These are phyloP conservation scores for Cylindroiulus punctatus DNA, from an alignment of 2,888 invertebrate genomes.

Conservation along the genomic window DNA sequence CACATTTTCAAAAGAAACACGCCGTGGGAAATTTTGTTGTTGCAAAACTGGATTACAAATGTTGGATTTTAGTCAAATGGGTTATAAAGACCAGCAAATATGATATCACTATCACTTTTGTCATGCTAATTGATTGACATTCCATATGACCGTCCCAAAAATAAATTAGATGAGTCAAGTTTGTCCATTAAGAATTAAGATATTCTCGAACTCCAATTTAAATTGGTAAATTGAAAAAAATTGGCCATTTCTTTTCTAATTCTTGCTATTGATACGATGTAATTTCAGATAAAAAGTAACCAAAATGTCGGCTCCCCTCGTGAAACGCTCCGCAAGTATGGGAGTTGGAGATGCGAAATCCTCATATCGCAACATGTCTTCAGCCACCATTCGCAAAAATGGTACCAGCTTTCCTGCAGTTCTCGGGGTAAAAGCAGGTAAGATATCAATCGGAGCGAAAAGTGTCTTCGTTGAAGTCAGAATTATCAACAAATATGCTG, in stretches of 20 bases:
- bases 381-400: not conserved
- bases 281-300: not conserved
- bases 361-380: not conserved
- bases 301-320: not conserved
- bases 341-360: not conserved
- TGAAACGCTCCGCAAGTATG: constrained; percentile 2
- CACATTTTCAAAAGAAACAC: too few relatives aligned
- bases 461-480: not conserved
- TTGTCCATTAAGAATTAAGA: too few relatives aligned
- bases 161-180: too few relatives aligned
- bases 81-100: too few relatives aligned
- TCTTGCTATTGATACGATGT: not conserved
- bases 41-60: too few relatives aligned
- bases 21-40: too few relatives aligned
- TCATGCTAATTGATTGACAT: too few relatives aligned
- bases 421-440: constrained; percentile 22
- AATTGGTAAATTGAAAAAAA: too few relatives aligned
- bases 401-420: constrained; percentile 20
- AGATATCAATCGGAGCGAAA: not conserved
- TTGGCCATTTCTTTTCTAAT: not conserved
- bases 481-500: not conserved
- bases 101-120: too few relatives aligned
- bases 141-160: too few relatives aligned
- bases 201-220: too few relatives aligned
- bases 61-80: too few relatives aligned